Conservation (phyloP, 2,888 invertebrate genomes). For the Chymomyza caudatula region DNA sequence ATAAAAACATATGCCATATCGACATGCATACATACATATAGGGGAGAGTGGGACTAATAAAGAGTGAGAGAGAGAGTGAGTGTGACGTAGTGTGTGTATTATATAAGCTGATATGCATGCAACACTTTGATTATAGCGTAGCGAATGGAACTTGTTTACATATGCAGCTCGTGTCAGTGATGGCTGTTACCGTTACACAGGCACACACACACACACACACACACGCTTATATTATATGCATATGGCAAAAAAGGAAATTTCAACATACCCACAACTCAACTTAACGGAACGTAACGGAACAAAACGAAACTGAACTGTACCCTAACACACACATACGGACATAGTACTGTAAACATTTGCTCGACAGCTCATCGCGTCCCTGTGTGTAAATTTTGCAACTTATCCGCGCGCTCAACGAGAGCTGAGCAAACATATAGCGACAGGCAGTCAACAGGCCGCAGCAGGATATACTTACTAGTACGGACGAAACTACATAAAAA, state of each 20-base stretch:
- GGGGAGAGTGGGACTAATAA: too few species aligned
- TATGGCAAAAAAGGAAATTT: constrained; percentile 58
- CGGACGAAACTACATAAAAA: neutral
- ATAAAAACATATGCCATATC: constrained; percentile 54
- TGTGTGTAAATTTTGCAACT: constrained; percentile 60
- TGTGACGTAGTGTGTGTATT: constrained; percentile 36
- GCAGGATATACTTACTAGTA: neutral
- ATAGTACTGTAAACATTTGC: neutral
- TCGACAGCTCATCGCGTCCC: constrained; percentile 19
- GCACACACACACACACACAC: neutral
- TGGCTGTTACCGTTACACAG: neutral
- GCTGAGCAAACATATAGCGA: constrained; percentile 47
- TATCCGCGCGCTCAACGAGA: constrained; percentile 52
- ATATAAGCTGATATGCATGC: constrained; percentile 65
- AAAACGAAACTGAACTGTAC: neutral
- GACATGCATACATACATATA: neutral
- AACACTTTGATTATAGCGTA: constrained; percentile 68
- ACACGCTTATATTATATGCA: neutral
- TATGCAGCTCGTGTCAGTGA: constrained; percentile 45
- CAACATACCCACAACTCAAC: constrained; percentile 45
- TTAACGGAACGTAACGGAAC: neutral
- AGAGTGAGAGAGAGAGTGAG: constrained; percentile 10
- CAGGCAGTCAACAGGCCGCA: neutral
- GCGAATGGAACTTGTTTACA: constrained; percentile 54
- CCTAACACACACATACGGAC: neutral